Evolutionary conservation across 2,888 invertebrate species (phyloP), one percentile per base, ranked within the genome.

Genomic region (Schizotus pectinicornis): DNA sequence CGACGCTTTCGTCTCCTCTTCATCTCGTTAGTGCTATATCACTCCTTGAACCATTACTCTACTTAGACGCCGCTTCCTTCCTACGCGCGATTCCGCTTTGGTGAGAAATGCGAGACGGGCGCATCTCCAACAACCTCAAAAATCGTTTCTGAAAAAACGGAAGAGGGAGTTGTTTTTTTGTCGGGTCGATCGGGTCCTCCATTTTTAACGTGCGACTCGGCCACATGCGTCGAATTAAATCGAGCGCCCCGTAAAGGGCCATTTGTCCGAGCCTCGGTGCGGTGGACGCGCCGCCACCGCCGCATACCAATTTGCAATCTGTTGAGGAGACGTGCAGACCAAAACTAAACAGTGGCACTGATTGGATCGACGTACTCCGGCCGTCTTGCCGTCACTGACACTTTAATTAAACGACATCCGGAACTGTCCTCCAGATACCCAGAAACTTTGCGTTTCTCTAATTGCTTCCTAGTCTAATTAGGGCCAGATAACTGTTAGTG

Each of bases 21-120:
- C 67, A 65, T 67, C 64, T 65, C 67, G 63, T 65, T 65, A 67
- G 64, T 65, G 63, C 67, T 67, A 64, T 59, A 67, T 64, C 67
- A 65, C 64, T 67, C 59, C 64, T 67, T 63, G 60, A 61, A 60
- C 66, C 67, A 62, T 63, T 67, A 63, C 67, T 65, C 57, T 59
- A 65, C 64, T 67, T 61, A 63, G 67, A 67, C 58, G 61, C 56
- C 63, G 53, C 54, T 63, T 63, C 66, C 64, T 66, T 66, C 65
- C 65, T 59, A 57, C 57, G 61, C 59, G 55, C 38, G 55, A 22
- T 56, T 49, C 52, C 54, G 31, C 42, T 34, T n/a, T 8, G 7
- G 14, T 35, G 13, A 22, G 52, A 51, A 46, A 54, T 43, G 52
- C 50, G 51, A 49, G 50, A 39, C 30, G 39, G 46, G 38, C 50